Evolutionary conservation across 2,113 vertebrate species (phyloP).

Genomic region (Xiphophorus couchianus): DNA sequence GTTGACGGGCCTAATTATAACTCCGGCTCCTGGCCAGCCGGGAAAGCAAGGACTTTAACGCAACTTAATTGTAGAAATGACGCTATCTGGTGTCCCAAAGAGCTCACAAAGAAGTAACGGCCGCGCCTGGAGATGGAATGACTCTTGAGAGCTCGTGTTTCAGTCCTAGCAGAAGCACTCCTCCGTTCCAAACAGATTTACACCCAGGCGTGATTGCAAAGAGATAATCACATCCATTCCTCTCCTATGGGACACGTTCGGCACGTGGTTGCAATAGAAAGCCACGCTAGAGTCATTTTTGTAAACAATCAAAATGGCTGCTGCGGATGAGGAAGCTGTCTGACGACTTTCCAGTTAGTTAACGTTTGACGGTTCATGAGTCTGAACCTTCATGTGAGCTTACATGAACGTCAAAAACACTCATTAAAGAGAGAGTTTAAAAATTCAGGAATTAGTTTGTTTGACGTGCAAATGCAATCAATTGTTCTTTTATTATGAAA

Average conservation of each 20-base stretch:
- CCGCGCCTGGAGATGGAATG: background rate
- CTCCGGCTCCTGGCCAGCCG: background rate
- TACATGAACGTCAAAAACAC: background rate
- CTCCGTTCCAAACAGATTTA: background rate
- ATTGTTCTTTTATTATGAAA: no score
- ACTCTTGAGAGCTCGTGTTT: background rate
- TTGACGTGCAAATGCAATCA: background rate
- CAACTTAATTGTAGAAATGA: background rate
- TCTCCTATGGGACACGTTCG: background rate
- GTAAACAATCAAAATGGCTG: constrained; percentile 6
- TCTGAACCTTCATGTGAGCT: no score
- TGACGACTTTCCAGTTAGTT: background rate
- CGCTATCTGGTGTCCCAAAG: background rate
- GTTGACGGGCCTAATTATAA: background rate
- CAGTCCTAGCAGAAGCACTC: background rate
- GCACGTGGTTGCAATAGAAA: background rate
- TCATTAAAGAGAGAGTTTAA: no score
- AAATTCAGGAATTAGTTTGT: background rate
- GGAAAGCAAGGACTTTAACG: background rate
- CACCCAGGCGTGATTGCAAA: background rate
- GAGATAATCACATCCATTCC: background rate
- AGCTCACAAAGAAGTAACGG: background rate
- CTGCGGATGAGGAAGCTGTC: background rate
- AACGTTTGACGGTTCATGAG: background rate
- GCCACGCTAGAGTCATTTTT: background rate